Conservation (phyloP, 2,113 vertebrate species). For the Setophaga petechia region DNA sequence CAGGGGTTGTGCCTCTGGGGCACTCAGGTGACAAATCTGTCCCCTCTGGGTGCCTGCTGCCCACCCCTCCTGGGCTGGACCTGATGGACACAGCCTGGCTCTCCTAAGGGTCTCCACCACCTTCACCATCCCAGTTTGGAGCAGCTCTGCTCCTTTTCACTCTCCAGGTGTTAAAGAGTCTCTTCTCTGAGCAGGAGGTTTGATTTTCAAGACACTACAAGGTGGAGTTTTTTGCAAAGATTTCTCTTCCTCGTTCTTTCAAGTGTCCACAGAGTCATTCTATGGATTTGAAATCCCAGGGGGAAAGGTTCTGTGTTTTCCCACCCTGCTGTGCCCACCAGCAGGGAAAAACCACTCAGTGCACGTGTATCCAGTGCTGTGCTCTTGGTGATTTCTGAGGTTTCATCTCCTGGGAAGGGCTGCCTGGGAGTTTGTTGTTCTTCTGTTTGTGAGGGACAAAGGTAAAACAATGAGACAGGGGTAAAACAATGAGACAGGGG, state of each 20-base stretch:
- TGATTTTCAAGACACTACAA: background rate
- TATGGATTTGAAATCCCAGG: background rate
- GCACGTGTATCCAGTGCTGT: background rate
- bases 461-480: no score
- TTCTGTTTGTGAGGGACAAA: background rate
- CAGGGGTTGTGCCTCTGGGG: background rate
- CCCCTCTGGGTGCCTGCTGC: background rate
- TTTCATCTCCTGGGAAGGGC: background rate
- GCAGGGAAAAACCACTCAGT: background rate
- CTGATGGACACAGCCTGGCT: background rate
- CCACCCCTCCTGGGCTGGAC: background rate
- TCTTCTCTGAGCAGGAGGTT: background rate
- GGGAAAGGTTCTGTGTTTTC: background rate
- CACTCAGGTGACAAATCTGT: background rate
- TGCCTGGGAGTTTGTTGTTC: background rate
- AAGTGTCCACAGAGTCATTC: background rate
- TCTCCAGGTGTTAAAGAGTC: background rate
- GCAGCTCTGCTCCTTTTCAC: background rate
- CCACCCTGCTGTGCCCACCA: background rate
- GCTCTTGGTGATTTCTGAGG: background rate
- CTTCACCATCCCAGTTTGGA: background rate
- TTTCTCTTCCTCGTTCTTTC: background rate
- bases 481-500: no score
- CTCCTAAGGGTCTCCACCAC: background rate
- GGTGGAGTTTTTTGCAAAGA: background rate